Evolutionary conservation across 2,888 invertebrate genomes (phyloP), one percentile per base, ranked within the genome.

Genomic region (Chrysotoxum bicinctum): DNA sequence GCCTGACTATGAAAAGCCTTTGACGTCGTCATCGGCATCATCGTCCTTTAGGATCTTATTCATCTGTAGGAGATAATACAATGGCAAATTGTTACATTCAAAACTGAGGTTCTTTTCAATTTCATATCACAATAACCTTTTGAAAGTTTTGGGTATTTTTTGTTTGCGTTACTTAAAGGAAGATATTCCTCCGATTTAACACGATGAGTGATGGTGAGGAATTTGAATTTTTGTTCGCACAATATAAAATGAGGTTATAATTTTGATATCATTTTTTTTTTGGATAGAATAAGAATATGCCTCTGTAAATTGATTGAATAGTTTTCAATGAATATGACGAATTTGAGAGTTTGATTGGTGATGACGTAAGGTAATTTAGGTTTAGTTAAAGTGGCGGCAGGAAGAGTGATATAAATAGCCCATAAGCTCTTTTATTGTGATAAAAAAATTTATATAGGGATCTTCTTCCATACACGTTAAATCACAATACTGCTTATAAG

Each of bases 11-110:
- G 77, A 69, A 66, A 77, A 77, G 73, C 68, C 48, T 77, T 62
- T 62, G 72, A 73, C 78, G 60, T 69, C 52, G 62, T 58, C 69
- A 52, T 60, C 48, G 48, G n/a, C 62, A 43, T 48, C 77, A 32
- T 56, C 66, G 48, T 32, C 58, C 23, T 50, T 64, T 72, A n/a
- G 64, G 2, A 9, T 56, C 45, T 50, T 40, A 32, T 54, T 66
- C 58, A 48, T 37, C 58, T 60, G 48, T 32, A 14, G 32, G 16
- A 52, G 64, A 84, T 83, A 79, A 79, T 66, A 84, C 75, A 75
- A 70, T 75, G 70, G 66, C 84, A 72, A 75, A 84, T 79, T 79
- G 79, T 84, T 70, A 84, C 79, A 79, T 84, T 79, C 58, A 56
- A 66, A 43, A 79, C 70, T 56, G 75, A 79, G 79, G 77, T 60